Evolutionary conservation across 2,888 invertebrate species (phyloP).

Genomic region (Philereme vetulata): DNA sequence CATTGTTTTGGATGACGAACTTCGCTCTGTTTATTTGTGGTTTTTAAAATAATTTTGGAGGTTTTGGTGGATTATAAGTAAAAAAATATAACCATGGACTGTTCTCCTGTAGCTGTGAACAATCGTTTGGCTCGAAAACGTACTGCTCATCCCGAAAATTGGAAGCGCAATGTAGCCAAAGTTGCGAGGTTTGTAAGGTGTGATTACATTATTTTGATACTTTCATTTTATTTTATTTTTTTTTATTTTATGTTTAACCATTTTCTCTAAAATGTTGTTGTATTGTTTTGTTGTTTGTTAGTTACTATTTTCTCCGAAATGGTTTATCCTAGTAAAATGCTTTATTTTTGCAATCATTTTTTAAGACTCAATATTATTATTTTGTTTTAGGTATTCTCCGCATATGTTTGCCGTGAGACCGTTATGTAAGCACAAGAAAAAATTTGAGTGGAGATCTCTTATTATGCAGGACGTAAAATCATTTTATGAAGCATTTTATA

Average conservation of each 20-base stretch:
- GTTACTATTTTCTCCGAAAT: too few species aligned
- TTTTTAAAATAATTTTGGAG: slow-evolving; percentile 7
- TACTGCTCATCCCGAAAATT: slow-evolving; percentile 3
- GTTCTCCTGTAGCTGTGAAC: slow-evolving; percentile 8
- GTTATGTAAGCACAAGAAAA: too few species aligned
- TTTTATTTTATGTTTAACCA: slow-evolving; percentile 1
- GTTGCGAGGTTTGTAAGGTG: slow-evolving; percentile 2
- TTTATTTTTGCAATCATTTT: too few species aligned
- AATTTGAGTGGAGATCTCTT: too few species aligned
- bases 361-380: too few species aligned
- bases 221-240: slow-evolving; percentile 1
- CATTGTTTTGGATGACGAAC: slow-evolving; percentile 1
- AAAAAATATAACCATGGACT: neutral
- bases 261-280: too few species aligned
- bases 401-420: too few species aligned
- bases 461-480: too few species aligned
- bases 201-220: neutral
- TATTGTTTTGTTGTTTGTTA: too few species aligned
- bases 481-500: too few species aligned
- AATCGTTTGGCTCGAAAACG: slow-evolving; percentile 2
- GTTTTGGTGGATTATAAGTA: slow-evolving; percentile 5
- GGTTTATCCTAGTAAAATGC: too few species aligned
- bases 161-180: slow-evolving; percentile 9
- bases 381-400: too few species aligned
- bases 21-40: slow-evolving; percentile 1